Conservation (phyloP, 2,888 invertebrate genomes). For the Acanthosepion pharaonis region DNA sequence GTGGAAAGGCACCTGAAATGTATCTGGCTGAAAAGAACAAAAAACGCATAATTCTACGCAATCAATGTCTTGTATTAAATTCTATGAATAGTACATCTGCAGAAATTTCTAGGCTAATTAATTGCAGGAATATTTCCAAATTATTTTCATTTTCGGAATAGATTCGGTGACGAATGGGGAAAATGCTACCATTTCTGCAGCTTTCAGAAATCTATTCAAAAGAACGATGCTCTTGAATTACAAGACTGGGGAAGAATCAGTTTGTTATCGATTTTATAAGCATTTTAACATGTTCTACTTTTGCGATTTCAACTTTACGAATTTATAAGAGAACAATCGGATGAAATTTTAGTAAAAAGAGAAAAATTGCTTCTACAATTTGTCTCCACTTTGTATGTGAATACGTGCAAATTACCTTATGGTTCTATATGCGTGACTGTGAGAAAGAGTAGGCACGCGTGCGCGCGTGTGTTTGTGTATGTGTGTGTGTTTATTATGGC, state of each 20-base stretch:
- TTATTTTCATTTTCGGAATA: neutral
- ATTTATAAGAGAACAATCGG: too few species aligned
- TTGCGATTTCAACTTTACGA: too few species aligned
- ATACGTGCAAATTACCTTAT: too few species aligned
- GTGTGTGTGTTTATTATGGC: too few species aligned
- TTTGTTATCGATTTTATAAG: too few species aligned
- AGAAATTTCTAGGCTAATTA: neutral
- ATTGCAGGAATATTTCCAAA: neutral
- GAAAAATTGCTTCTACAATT: neutral
- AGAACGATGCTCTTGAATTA: neutral
- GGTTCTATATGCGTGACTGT: too few species aligned
- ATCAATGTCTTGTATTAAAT: neutral
- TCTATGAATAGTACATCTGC: neutral
- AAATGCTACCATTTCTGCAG: neutral
- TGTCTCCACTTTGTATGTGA: neutral
- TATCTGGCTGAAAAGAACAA: neutral
- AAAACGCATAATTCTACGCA: neutral
- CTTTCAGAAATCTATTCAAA: neutral
- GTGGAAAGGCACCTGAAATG: neutral
- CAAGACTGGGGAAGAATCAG: too few species aligned
- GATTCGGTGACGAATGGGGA: neutral
- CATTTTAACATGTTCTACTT: too few species aligned
- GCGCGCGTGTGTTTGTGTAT: too few species aligned
- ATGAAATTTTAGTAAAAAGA: neutral
- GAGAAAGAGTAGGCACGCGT: too few species aligned